phyloP scores from a whole-genome alignment of 2,797 vertebrate species.

The Smutsia gigantea region DNA sequence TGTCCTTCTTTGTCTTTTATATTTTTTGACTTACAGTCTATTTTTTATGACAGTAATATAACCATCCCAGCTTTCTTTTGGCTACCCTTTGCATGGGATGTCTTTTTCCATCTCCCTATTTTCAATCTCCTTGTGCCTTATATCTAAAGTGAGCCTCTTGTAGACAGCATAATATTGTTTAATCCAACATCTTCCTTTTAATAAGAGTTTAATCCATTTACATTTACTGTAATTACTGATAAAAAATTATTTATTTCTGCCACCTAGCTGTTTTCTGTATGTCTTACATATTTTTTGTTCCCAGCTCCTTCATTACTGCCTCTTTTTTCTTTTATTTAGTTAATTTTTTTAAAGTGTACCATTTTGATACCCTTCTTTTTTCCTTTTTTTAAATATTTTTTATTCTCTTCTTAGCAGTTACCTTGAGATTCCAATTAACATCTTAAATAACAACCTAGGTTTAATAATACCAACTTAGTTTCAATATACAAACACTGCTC shows the following conservation, averaged over 20 bases:
- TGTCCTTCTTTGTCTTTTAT: not conserved
- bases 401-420: not conserved
- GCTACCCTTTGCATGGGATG: not conserved
- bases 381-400: not conserved
- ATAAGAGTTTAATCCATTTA: conserved; percentile 22
- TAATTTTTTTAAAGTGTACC: not conserved
- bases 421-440: conserved; percentile 1
- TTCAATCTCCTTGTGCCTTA: conserved; percentile 8
- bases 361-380: conserved; percentile 25
- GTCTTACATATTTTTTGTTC: not conserved
- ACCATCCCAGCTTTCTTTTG: not conserved
- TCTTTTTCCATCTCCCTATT: conserved; percentile 9
- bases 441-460: not conserved
- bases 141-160: conserved; percentile 23
- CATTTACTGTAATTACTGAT: not conserved
- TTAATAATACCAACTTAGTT: not conserved
- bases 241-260: not conserved
- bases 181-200: conserved; percentile 35
- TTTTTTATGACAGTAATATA: not conserved
- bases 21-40: not conserved
- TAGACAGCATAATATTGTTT: not conserved
- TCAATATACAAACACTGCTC: not conserved
- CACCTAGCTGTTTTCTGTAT: conserved; percentile 3
- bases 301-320: not conserved
- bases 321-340: conserved; percentile 4